Evolutionary conservation across 2,113 vertebrate genomes (phyloP), one percentile per base, ranked within the genome.

Genomic region (Macquaria ambigua): DNA sequence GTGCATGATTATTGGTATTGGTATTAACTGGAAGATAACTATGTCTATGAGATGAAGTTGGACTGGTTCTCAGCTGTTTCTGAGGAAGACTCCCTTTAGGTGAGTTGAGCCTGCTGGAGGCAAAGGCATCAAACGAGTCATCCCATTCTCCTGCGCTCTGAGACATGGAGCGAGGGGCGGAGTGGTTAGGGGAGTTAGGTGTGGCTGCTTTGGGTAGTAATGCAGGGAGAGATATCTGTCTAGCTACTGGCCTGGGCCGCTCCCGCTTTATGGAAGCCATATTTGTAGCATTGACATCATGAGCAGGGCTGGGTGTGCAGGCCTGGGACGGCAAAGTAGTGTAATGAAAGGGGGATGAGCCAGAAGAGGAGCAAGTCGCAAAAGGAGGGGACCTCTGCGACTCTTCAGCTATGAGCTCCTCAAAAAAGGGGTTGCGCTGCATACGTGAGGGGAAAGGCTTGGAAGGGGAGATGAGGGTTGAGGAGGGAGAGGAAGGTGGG

Each of bases 361-460:
- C 91, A 90, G 95, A 92, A 80, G 87, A 96, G 96, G 96, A 95
- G 95, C 95, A 96, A 86, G 83, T 94, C 89, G 96, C 94, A 92
- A 97, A 95, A 94, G 96, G 95, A 94, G 97, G 96, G 94, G 95
- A 97, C 94, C 96, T 98, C 95, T 97, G 96, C 89, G 95, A 93
- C 94, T 96, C 96, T 90, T 97, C 95, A 56, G 96, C 96, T 91
- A 97, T 84, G 88, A 98, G 96, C 77, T 98, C 97, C 95, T 98
- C 97, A 95, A 97, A 97, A 96, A 98, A 98, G 61, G 98, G 97
- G 90, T 97, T 98, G 94, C 90, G 96, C 91, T 97, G 97, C 90
- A 97, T 92, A 89, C 92, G 95, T 80, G 89, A 94, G 93, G 98
- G 95, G 94, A 98, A 98, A 20, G 97, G 97, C 80, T 98, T 98